Conservation (phyloP, 1,140 invertebrate species). For the Zaprionus tsacasi region DNA sequence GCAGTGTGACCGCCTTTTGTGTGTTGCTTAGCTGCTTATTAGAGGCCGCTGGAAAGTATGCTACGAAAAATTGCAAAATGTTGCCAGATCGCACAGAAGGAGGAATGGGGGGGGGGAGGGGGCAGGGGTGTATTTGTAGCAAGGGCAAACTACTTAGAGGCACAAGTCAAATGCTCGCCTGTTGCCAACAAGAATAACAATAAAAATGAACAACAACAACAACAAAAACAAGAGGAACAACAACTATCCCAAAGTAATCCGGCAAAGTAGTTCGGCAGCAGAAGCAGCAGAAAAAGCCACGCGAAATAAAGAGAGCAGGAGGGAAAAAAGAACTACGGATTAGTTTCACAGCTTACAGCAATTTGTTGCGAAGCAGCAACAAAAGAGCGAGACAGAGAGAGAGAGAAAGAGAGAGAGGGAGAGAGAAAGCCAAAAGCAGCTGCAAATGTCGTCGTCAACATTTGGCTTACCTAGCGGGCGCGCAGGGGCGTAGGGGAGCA, state of each 20-base stretch:
- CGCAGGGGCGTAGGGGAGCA: too few relatives aligned
- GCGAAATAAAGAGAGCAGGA: background rate
- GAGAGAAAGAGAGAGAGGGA: background rate
- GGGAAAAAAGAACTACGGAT: slow-evolving; percentile 56
- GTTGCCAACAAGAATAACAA: slow-evolving; percentile 24
- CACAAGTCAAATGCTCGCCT: slow-evolving; percentile 48
- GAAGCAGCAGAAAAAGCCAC: background rate
- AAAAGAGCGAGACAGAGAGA: slow-evolving; percentile 31
- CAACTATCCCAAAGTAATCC: slow-evolving; percentile 75
- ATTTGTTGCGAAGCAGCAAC: slow-evolving; percentile 70
- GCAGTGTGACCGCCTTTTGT: slow-evolving; percentile 50
- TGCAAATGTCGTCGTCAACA: slow-evolving; percentile 77
- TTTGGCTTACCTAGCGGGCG: slow-evolving; percentile 65
- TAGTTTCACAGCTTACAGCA: slow-evolving; percentile 81
- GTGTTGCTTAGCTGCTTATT: slow-evolving; percentile 44
- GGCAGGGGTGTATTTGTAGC: background rate
- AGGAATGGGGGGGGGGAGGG: background rate
- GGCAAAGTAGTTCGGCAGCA: slow-evolving; percentile 69
- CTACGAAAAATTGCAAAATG: slow-evolving; percentile 22
- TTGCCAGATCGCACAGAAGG: too few relatives aligned
- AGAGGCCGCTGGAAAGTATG: slow-evolving; percentile 42
- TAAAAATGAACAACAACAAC: background rate
- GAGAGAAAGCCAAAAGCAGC: slow-evolving; percentile 67
- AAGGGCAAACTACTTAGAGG: slow-evolving; percentile 35
- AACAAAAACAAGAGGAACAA: slow-evolving; percentile 22